A percentile compares a stretch with the other conserved stretches of the same genome.
Evolutionary conservation across 1,140 invertebrate genomes (phyloP).

Genomic region (Delia radicum): DNA sequence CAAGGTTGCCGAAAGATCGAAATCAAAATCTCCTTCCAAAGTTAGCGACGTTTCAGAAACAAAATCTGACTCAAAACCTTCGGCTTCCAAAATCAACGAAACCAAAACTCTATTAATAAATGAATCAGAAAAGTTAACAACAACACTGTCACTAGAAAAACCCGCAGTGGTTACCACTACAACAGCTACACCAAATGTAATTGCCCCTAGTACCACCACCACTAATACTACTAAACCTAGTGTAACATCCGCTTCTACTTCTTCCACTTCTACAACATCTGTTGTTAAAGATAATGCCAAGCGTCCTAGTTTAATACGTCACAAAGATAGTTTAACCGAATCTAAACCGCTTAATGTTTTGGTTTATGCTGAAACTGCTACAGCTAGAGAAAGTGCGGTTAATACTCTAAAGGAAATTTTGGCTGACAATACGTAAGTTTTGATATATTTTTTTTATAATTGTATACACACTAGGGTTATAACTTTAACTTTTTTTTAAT

Average conservation of each 20-base stretch:
- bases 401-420: conserved; percentile 27
- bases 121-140: not conserved
- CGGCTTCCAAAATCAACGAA: not conserved
- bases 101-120: not conserved
- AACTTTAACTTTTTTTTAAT: too few relatives aligned
- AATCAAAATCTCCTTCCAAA: conserved; percentile 4
- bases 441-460: too few relatives aligned
- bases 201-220: not conserved
- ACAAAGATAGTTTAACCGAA: conserved; percentile 40
- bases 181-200: not conserved
- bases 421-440: conserved; percentile 23
- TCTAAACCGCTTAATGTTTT: conserved; percentile 79
- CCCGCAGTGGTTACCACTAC: not conserved
- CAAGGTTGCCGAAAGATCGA: conserved; percentile 7
- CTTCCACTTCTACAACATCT: conserved; percentile 16
- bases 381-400: conserved; percentile 63
- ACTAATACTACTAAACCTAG: not conserved
- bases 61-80: not conserved
- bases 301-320: conserved; percentile 38
- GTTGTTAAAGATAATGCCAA: conserved; percentile 6
- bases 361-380: conserved; percentile 76
- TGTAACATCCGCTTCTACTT: not conserved
- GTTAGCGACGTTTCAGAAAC: conserved; percentile 25
- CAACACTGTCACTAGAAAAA: not conserved
- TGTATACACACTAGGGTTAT: too few relatives aligned